These are phyloP conservation scores for Trididemnum clinides DNA, from an alignment of 23 tunicate species.

Conservation along the genomic window DNA sequence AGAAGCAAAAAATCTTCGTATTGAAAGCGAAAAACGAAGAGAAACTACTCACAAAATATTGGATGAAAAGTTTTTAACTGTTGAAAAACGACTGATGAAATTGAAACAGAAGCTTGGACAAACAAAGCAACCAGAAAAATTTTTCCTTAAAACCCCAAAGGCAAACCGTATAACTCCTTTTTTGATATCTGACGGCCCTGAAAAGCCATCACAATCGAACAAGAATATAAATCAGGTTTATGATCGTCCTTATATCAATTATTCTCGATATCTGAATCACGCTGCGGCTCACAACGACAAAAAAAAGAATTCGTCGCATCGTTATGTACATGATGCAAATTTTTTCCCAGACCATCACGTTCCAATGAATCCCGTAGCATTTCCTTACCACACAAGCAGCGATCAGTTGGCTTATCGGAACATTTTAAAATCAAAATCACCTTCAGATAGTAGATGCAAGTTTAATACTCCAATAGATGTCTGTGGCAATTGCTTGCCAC, in stretches of 20 bases:
- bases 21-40: constrained; percentile 69
- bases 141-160: neutral
- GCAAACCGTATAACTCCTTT: neutral
- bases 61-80: constrained; percentile 49
- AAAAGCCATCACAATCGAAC: neutral
- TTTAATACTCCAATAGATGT: no score
- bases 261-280: no score
- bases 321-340: neutral
- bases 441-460: no score
- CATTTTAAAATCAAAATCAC: no score
- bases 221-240: neutral
- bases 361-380: no score
- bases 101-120: constrained; percentile 29
- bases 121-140: neutral
- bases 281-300: no score
- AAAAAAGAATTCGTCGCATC: no score
- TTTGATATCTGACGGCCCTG: neutral
- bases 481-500: no score
- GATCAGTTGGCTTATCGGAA: no score
- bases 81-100: constrained; percentile 43
- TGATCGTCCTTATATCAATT: no score
- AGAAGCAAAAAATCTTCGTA: constrained; percentile 52
- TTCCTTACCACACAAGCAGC: no score
- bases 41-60: constrained; percentile 41
- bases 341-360: neutral